Conservation (phyloP, 2,888 invertebrate genomes). For the Gordius sp. region DNA sequence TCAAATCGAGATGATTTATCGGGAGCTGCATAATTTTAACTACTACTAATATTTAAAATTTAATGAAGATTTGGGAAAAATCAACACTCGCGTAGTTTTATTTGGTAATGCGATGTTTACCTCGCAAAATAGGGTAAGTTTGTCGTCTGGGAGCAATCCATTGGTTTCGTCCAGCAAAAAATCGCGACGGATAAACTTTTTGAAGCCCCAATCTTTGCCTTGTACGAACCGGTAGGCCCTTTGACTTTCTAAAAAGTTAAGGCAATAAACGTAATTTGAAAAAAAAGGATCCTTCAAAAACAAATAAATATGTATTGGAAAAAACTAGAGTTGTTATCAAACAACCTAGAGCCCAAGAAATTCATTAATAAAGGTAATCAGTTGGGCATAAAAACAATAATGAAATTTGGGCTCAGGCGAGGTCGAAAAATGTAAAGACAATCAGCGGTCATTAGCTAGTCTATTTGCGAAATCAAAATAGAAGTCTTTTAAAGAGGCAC, state of each 20-base stretch:
- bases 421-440: too few species aligned
- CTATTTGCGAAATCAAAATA: too few species aligned
- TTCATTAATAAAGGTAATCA: too few species aligned
- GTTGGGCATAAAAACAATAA: too few species aligned
- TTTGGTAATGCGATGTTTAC: slow-evolving; percentile 28
- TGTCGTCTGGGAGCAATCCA: slow-evolving; percentile 88
- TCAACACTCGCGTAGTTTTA: not conserved
- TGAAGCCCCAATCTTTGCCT: slow-evolving; percentile 99
- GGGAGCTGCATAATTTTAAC: too few species aligned
- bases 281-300: slow-evolving; percentile 7
- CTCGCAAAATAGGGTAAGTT: slow-evolving; percentile 96
- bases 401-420: too few species aligned
- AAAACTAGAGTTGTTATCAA: not conserved
- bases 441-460: too few species aligned
- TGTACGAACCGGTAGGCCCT: slow-evolving; percentile 96
- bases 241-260: slow-evolving; percentile 50
- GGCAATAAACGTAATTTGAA: slow-evolving; percentile 23
- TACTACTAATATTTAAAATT: too few species aligned
- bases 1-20: too few species aligned
- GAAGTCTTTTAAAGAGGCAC: too few species aligned
- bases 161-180: slow-evolving; percentile 94
- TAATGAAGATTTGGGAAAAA: too few species aligned
- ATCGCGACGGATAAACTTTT: slow-evolving; percentile 94
- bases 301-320: not conserved
- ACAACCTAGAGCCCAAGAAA: too few species aligned